Base-by-base conservation (phyloP, 2,797 vertebrate genomes). In the Momotus momota region DNA sequence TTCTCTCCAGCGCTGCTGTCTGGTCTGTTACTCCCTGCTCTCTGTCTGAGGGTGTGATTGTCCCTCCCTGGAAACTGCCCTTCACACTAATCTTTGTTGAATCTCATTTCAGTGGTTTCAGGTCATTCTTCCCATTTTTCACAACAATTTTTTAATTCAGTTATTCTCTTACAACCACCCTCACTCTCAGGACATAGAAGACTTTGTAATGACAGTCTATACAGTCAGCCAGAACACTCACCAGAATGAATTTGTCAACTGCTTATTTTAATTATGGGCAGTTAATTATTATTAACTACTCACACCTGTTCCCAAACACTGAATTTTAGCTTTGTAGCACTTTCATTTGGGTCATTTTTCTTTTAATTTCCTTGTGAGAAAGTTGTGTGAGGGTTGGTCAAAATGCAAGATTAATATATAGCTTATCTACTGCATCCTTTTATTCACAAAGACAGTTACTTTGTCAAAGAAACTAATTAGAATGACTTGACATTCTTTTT, bases 381-480 rank as follows among this genome's bases (percentile, higher is more conserved):
- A 80, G 27, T 26, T 38, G 21, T 27, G 11, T 48, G 46, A 79
- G 15, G 5, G 69, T 33, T 12, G 12, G 45, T 51, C 31, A 91
- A 96, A 93, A 78, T 29, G 10, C 11, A 67, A 66, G 79, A 64
- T 64, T 80, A 64, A n/a, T 65, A n/a, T 31, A 22, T 38, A 54
- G 52, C 2, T 0, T 58, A 85, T 73, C 45, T 52, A 33, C 11
- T 23, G 5, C 40, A 71, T 57, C 45, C 38, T 54, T 66, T 54
- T 77, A 66, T 52, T 81, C 41, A 61, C 29, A 88, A 41, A 19
- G 45, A 70, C 15, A 64, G 74, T 54, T 93, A 94, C 21, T 61
- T 81, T 91, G 78, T 92, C 81, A 92, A 94, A 85, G 38, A 77
- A 92, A 94, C 52, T 70, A 93, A 85, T 89, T 87, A 89, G 66